Evolutionary conservation across 1,140 invertebrate species (phyloP), one percentile per base, ranked within the genome.

Genomic region (Leptinotarsa lineolata): DNA sequence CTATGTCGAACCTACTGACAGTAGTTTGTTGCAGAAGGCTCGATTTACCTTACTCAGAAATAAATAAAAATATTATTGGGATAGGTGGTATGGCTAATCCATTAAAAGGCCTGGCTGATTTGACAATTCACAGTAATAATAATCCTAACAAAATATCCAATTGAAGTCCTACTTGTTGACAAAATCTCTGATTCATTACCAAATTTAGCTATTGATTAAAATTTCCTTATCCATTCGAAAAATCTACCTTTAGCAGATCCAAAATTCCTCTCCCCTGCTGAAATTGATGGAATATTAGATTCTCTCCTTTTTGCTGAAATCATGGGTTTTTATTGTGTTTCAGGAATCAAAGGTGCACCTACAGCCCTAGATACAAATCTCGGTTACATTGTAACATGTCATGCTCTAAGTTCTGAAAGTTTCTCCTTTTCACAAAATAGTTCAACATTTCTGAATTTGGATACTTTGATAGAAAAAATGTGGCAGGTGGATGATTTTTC

Each of bases 61-160:
- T 54, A 15, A n/a, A n/a, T 48, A 15, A 13, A 48, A 48, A 48
- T 15, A 1, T 3, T 15, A 48, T 48, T 48, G 46, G 46, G 24
- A 24, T 24, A 24, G 24, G 24, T 24, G 24, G 24, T 24, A 5
- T 24, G 4, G 24, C 24, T 24, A 1, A 30, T 30, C 5, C 5
- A 6, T 30, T 30, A 1, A 30, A 30, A 30, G 24, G 5, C 5
- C 24, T 0, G 24, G 5, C 24, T 30, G 6, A 30, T 6, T 30
- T 30, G 24, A 30, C 24, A 30, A 30, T 30, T 30, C 24, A 6
- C 5, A 30, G 5, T 30, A 6, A 30, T 30, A 30, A 30, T 30
- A 54, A 54, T n/a, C n/a, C n/a, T 54, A n/a, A 48, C 46, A 48
- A 48, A 48, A 48, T 48, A 15, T 48, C 46, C 46, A n/a, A 48